Evolutionary conservation across 2,113 vertebrate genomes (phyloP).

Genomic region (Astur gentilis): DNA sequence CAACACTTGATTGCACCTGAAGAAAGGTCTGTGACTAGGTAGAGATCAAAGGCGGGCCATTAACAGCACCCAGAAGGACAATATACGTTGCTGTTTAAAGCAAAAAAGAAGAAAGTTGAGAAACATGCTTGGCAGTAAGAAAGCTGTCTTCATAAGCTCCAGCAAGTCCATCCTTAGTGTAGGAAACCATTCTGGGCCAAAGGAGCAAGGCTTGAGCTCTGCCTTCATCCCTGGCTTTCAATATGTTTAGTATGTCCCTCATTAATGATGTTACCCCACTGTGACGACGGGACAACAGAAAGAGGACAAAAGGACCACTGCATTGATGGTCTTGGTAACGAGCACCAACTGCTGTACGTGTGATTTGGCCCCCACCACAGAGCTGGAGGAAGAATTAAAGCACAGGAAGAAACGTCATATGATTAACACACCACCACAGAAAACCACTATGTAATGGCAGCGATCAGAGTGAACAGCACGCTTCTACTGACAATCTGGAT

Average conservation of each 20-base stretch:
- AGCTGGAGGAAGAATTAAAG: not conserved
- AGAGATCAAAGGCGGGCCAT: not conserved
- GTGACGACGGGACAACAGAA: not conserved
- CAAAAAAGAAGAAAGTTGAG: not conserved
- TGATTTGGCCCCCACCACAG: no score
- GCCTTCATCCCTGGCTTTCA: not conserved
- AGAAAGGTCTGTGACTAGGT: not conserved
- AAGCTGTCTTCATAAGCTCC: not conserved
- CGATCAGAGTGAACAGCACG: not conserved
- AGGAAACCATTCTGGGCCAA: not conserved
- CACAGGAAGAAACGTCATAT: not conserved
- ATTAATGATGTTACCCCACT: not conserved
- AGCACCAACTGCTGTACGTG: fast-evolving
- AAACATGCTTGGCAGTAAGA: not conserved
- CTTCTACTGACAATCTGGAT: not conserved
- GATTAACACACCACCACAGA: not conserved
- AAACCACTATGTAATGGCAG: fast-evolving
- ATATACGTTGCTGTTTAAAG: not conserved
- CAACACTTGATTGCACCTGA: not conserved
- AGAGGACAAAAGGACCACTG: not conserved
- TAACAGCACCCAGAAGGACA: not conserved
- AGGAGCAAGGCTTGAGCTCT: not conserved
- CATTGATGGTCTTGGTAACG: fast-evolving
- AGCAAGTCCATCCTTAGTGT: not conserved
- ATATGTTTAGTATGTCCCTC: not conserved